These are phyloP conservation scores for Tetramorium simillimum DNA, from an alignment of 1,140 invertebrate genomes.

Conservation along the genomic window DNA sequence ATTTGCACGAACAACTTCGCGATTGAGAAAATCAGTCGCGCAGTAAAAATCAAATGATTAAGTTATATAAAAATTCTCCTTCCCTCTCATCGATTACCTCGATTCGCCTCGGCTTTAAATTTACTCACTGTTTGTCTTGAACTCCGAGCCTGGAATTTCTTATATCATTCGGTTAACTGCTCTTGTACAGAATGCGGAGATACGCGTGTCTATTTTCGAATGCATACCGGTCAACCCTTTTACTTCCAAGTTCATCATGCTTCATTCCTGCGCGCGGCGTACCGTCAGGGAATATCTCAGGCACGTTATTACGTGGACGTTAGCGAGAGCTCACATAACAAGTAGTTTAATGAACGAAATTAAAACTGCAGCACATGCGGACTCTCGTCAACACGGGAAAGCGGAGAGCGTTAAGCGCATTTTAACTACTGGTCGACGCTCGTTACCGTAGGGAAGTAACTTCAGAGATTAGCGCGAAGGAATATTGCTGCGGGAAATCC, in stretches of 20 bases:
- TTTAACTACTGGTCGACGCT: constrained; percentile 22
- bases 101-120: neutral
- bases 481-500: neutral
- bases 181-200: neutral
- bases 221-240: constrained; percentile 12
- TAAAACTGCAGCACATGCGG: constrained; percentile 6
- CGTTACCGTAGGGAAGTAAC: neutral
- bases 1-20: neutral
- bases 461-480: neutral
- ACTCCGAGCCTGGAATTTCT: constrained; percentile 16
- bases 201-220: constrained; percentile 38
- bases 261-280: constrained; percentile 13
- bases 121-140: neutral
- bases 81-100: neutral
- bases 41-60: neutral
- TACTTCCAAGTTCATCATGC: constrained; percentile 13
- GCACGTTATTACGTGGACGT: constrained; percentile 35
- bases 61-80: neutral
- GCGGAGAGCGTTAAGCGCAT: constrained; percentile 3
- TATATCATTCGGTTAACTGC: constrained; percentile 17
- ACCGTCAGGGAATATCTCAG: constrained; percentile 21
- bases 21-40: neutral
- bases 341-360: constrained; percentile 44
- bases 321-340: constrained; percentile 14
- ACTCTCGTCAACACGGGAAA: constrained; percentile 11